A percentile compares a stretch with the other conserved stretches of the same genome.
Evolutionary conservation across 2,888 invertebrate species (phyloP).

Genomic region (Hydrotaea diabolus): DNA sequence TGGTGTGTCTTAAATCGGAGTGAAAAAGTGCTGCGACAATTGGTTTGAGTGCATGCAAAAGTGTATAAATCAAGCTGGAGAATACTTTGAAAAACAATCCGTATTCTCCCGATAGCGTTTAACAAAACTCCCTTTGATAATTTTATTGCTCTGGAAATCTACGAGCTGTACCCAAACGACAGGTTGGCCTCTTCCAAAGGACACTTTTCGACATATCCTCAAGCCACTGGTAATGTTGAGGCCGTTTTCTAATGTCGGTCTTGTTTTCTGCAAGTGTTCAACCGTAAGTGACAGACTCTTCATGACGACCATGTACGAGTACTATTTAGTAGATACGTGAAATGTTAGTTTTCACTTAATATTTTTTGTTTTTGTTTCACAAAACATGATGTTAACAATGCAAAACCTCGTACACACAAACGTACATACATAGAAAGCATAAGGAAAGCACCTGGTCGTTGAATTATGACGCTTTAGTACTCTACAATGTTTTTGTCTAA

Average conservation of each 20-base stretch:
- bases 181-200: conserved; percentile 16
- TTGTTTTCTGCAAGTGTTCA: background rate
- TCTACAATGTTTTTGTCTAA: too few relatives aligned
- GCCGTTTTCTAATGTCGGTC: background rate
- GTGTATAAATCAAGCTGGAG: too few relatives aligned
- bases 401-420: background rate
- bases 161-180: background rate
- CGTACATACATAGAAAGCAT: background rate
- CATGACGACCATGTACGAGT: background rate
- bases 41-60: too few relatives aligned
- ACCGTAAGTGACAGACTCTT: conserved; percentile 16
- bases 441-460: too few relatives aligned
- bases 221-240: conserved; percentile 12
- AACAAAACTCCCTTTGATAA: too few relatives aligned
- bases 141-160: too few relatives aligned
- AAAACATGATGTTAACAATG: conserved; percentile 43
- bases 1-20: too few relatives aligned
- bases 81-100: too few relatives aligned
- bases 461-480: too few relatives aligned
- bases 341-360: conserved; percentile 33
- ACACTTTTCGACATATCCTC: background rate
- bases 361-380: conserved; percentile 6
- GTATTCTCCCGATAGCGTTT: too few relatives aligned
- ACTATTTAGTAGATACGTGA: conserved; percentile 7
- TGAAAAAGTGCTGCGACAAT: too few relatives aligned